These are phyloP conservation scores for Zosterops borbonicus DNA, from an alignment of 2,113 vertebrate genomes.

Conservation along the genomic window DNA sequence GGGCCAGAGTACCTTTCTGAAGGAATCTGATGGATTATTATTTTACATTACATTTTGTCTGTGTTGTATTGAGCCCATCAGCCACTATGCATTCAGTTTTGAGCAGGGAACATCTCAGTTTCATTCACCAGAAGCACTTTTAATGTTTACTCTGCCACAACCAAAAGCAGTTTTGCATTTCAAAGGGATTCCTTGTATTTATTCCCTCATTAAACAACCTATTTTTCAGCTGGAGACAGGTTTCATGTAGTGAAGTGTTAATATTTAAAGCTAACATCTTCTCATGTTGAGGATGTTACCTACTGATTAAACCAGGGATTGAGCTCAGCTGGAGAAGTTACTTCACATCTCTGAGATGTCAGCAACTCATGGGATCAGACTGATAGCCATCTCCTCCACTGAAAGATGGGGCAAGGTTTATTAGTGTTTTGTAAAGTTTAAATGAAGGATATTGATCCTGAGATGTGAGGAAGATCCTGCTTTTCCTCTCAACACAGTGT, in stretches of 20 bases:
- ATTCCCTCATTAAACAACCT: not conserved
- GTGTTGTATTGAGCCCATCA: not conserved
- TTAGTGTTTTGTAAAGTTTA: not conserved
- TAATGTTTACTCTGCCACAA: not conserved
- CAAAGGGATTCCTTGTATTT: not conserved
- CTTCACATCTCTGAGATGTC: not conserved
- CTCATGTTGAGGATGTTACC: not conserved
- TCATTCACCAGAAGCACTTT: not conserved
- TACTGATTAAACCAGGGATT: not conserved
- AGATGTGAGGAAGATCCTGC: not conserved
- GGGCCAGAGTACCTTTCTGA: not conserved
- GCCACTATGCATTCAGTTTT: not conserved
- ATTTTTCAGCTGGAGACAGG: not conserved
- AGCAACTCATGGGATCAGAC: not conserved
- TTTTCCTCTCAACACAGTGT: not conserved
- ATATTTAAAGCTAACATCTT: not conserved
- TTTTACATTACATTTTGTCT: not conserved
- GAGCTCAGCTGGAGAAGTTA: not conserved
- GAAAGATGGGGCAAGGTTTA: not conserved
- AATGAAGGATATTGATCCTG: not conserved
- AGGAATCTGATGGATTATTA: not conserved
- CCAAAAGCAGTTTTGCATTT: slow-evolving; percentile 17
- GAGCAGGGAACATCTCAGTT: not conserved
- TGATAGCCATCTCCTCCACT: not conserved
- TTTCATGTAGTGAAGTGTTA: not conserved